These are phyloP conservation scores for Xenentodon cancila DNA, from an alignment of 2,797 vertebrate genomes.

Conservation along the genomic window DNA sequence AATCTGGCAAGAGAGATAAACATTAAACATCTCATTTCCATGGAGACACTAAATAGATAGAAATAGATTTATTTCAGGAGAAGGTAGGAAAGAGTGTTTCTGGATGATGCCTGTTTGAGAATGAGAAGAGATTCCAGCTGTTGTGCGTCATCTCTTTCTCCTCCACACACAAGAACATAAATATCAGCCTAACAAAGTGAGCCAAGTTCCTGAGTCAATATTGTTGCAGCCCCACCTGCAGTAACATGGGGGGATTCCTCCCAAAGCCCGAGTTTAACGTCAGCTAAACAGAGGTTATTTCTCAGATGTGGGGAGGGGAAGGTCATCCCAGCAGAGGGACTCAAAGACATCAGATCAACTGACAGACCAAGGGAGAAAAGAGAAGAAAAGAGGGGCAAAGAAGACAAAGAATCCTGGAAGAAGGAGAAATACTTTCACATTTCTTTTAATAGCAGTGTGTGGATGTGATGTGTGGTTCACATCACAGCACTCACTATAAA, in stretches of 20 bases:
- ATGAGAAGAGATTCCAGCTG: conserved; percentile 75
- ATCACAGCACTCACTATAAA: no score
- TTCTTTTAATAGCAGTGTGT: conserved; percentile 33
- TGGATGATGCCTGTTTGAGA: conserved; percentile 47
- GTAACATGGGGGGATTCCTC: conserved; percentile 67
- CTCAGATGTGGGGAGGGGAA: conserved; percentile 18
- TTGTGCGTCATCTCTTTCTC: conserved; percentile 58
- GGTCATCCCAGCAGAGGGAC: conserved; percentile 26
- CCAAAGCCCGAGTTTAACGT: conserved; percentile 56
- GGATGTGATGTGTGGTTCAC: no score
- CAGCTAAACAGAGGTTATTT: conserved; percentile 39
- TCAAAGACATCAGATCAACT: conserved; percentile 49
- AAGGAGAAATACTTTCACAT: conserved; percentile 26
- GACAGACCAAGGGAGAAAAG: conserved; percentile 2
- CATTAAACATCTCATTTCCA: conserved; percentile 49
- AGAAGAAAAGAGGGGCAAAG: background rate
- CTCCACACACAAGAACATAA: conserved; percentile 35
- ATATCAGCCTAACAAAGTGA: conserved; percentile 67
- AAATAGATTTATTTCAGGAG: conserved; percentile 45
- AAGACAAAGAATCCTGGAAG: conserved; percentile 41
- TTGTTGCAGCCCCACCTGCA: conserved; percentile 77
- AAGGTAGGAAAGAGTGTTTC: conserved; percentile 40
- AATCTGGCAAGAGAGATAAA: background rate
- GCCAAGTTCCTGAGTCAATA: conserved; percentile 74
- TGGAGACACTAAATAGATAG: conserved; percentile 36